Evolutionary conservation across 2,888 invertebrate species (phyloP).

Genomic region (Drosophila tripunctata): DNA sequence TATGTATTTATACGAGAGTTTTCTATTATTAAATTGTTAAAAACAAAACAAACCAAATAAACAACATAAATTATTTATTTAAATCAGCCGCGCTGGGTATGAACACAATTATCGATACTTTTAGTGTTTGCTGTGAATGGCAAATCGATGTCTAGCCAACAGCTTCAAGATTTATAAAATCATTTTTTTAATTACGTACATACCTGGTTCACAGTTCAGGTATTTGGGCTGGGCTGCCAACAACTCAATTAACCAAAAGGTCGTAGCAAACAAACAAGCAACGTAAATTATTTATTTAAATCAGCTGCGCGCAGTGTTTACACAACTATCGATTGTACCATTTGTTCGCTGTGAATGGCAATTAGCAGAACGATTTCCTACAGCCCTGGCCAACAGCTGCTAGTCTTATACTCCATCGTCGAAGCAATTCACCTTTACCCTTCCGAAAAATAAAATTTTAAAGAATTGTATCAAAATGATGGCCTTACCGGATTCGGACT

Average conservation of each 20-base stretch:
- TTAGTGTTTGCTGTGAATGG: too few relatives aligned
- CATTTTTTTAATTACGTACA: too few relatives aligned
- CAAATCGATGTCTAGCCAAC: too few relatives aligned
- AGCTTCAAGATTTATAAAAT: too few relatives aligned
- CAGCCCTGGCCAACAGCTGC: slow-evolving; percentile 23
- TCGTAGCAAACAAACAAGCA: too few relatives aligned
- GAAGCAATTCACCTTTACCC: slow-evolving; percentile 5
- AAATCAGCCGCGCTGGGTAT: background rate
- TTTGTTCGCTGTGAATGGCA: slow-evolving; percentile 25
- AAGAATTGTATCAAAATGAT: slow-evolving; percentile 47
- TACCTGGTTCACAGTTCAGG: too few relatives aligned
- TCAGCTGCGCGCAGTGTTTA: background rate
- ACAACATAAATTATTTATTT: background rate
- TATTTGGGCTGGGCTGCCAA: too few relatives aligned
- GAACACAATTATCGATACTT: too few relatives aligned
- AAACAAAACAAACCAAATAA: slow-evolving; percentile 8
- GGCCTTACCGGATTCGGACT: slow-evolving; percentile 89
- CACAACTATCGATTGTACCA: slow-evolving; percentile 20
- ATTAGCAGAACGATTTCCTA: background rate
- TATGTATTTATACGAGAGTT: slow-evolving; percentile 19
- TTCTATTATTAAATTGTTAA: slow-evolving; percentile 27
- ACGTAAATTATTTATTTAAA: background rate
- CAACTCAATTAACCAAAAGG: too few relatives aligned
- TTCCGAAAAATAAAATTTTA: background rate
- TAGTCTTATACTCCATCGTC: background rate